phyloP scores from a whole-genome alignment of 2,888 invertebrate species.

The Diarsia brunnea region DNA sequence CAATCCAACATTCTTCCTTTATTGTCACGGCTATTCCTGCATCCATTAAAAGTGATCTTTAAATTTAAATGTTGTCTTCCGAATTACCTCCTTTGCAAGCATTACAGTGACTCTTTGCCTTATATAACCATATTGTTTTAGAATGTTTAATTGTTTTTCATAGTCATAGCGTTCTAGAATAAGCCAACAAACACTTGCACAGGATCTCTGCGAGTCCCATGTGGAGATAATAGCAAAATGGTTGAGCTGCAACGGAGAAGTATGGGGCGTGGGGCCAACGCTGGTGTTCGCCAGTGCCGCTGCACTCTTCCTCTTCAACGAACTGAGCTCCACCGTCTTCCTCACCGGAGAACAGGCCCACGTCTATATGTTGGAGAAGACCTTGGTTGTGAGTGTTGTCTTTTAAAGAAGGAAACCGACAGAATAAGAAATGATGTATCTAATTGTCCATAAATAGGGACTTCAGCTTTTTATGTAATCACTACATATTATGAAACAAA shows the following conservation, averaged over 20 bases:
- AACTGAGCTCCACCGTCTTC: constrained; percentile 82
- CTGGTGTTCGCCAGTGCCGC: constrained; percentile 87
- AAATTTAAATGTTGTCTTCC: constrained; percentile 4
- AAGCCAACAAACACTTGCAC: constrained; percentile 21
- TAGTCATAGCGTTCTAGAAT: not conserved
- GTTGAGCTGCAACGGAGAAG: constrained; percentile 89
- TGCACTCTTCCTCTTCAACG: constrained; percentile 87
- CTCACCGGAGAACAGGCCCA: constrained; percentile 78
- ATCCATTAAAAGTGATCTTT: constrained; percentile 45
- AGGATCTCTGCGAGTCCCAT: constrained; percentile 80
- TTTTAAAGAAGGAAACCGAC: not conserved
- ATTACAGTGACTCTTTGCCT: constrained; percentile 23
- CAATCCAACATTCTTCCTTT: not conserved
- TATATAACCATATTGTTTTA: not conserved
- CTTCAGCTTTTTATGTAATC: too few relatives aligned
- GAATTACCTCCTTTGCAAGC: constrained; percentile 9
- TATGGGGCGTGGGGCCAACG: constrained; percentile 87
- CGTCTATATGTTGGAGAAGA: constrained; percentile 81
- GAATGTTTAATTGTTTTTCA: not conserved
- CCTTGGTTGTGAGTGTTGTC: constrained; percentile 76
- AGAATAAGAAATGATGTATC: not conserved
- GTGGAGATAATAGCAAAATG: constrained; percentile 81
- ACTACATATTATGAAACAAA: too few relatives aligned
- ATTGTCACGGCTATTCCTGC: not conserved
- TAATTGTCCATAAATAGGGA: too few relatives aligned